Percentiles rank a stretch among this genome's conserved stretches.
Evolutionary conservation across 2,797 vertebrate species (phyloP).

Genomic region (Pangasius sanitwongsei): DNA sequence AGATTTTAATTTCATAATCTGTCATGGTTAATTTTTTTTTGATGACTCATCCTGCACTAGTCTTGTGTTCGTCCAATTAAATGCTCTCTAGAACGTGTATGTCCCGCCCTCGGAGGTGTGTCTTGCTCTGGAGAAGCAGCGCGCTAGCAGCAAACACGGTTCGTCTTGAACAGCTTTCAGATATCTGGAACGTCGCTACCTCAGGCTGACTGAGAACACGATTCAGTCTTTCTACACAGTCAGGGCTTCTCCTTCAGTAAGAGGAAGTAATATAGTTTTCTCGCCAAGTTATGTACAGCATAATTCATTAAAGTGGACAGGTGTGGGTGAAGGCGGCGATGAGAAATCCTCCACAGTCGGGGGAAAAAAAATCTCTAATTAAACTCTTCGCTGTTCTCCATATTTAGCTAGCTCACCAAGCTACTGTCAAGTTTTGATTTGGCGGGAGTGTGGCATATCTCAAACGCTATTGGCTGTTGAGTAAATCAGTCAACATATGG

Average conservation of each 20-base stretch:
- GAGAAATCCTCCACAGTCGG: not conserved
- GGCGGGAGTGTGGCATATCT: not conserved
- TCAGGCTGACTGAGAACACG: not conserved
- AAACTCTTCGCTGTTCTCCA: not conserved
- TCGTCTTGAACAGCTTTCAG: not conserved
- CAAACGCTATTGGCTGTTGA: not conserved
- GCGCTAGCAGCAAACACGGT: not conserved
- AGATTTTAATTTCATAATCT: not conserved
- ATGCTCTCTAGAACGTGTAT: not conserved
- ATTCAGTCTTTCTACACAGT: not conserved
- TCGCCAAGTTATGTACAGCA: too few relatives aligned
- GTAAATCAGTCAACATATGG: not conserved
- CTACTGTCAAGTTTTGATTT: not conserved
- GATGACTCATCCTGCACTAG: not conserved
- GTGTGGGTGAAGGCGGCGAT: not conserved
- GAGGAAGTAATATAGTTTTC: not conserved
- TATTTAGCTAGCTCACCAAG: not conserved
- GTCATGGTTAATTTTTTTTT: not conserved
- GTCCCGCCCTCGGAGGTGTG: not conserved
- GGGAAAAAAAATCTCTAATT: not conserved
- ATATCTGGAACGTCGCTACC: not conserved
- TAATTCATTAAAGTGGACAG: not conserved
- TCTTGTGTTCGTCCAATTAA: not conserved
- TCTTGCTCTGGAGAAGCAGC: not conserved
- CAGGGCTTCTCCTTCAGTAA: not conserved